These are phyloP conservation scores for Periparus ater DNA, from an alignment of 2,797 vertebrate genomes.

Conservation along the genomic window DNA sequence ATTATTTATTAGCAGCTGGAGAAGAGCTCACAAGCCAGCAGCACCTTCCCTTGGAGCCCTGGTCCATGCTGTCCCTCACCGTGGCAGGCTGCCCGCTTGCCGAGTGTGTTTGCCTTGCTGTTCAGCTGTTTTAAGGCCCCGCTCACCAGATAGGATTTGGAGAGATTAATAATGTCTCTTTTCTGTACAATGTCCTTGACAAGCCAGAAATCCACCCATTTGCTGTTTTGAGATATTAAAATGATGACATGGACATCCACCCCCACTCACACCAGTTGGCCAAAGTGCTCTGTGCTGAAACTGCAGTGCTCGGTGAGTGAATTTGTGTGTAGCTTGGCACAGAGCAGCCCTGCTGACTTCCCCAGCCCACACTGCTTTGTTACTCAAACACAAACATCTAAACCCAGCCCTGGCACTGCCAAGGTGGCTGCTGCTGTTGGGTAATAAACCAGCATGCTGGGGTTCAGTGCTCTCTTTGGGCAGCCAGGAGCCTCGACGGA, in stretches of 20 bases:
- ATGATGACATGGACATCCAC: not conserved
- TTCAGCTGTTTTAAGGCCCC: not conserved
- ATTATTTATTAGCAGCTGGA: slow-evolving; percentile 14
- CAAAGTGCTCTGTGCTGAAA: not conserved
- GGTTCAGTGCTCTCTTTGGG: slow-evolving; percentile 58
- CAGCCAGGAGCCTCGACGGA: slow-evolving; percentile 55
- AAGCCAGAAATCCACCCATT: slow-evolving; percentile 31
- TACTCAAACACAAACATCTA: slow-evolving; percentile 61
- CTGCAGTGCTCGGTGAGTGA: not conserved
- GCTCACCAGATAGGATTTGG: not conserved
- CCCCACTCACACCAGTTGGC: not conserved
- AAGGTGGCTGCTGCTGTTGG: slow-evolving; percentile 57
- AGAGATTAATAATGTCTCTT: slow-evolving; percentile 24
- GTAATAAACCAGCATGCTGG: slow-evolving; percentile 60
- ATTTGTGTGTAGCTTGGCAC: slow-evolving; percentile 32
- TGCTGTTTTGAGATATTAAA: not conserved
- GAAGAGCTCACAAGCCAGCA: not conserved
- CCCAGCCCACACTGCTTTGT: slow-evolving; percentile 51
- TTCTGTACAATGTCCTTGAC: not conserved
- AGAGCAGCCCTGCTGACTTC: slow-evolving; percentile 43
- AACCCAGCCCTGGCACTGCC: slow-evolving; percentile 55
- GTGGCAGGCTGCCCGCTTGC: not conserved
- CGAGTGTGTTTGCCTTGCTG: not conserved
- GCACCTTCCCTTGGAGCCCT: not conserved
- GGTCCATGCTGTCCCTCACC: not conserved